Evolutionary conservation across 2,113 vertebrate species (phyloP), one percentile per base, ranked within the genome.

Genomic region (Seriola quinqueradiata): DNA sequence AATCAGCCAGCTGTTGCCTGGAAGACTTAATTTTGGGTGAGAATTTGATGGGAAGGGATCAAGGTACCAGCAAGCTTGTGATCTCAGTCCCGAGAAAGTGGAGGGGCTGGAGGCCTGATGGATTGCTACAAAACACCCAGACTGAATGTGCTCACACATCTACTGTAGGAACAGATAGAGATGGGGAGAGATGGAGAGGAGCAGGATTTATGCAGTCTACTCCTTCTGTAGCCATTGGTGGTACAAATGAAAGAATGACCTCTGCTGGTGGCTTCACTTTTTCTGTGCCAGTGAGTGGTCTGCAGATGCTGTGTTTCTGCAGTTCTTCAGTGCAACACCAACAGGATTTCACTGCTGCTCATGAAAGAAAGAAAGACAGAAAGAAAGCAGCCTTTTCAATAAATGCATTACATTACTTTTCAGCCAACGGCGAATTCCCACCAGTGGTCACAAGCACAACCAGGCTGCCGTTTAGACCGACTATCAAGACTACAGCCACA

Each of bases 381-480:
- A 55, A 75, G 8, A 72, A 77, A 54, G 42, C 12, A 25, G 9
- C 4, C 25, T 79, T 78, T 46, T 79, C 23, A 75, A 17, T 79
- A 44, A 82, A 46, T 79, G 12, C 79, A 21, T 68, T 76, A 34
- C 87, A 19, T 93, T 89, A 64, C 65, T 61, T 85, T 91, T 79
- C 86, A 96, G 95, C 95, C 23, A 95, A 96, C 57, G 95, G 95
- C 3, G 95, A 96, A 80, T 95, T 92, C 75, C 95, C 94, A 63
- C 95, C 95, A 0, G 90, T 92, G 82, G 81, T 19, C 76, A 71
- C 92, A 40, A 86, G 75, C 76, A 84, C 84, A 9, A 88, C 85
- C 32, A 63, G 73, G 46, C 28, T 79, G 44, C 83, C 81, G 0
- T 59, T 75, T 9, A 77, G 48, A 67, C 63, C 84, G 0, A 88